Percentiles rank a stretch among this genome's conserved stretches.
Conservation (phyloP, 2,797 vertebrate species). For the Neosilurus hyrtlii region DNA sequence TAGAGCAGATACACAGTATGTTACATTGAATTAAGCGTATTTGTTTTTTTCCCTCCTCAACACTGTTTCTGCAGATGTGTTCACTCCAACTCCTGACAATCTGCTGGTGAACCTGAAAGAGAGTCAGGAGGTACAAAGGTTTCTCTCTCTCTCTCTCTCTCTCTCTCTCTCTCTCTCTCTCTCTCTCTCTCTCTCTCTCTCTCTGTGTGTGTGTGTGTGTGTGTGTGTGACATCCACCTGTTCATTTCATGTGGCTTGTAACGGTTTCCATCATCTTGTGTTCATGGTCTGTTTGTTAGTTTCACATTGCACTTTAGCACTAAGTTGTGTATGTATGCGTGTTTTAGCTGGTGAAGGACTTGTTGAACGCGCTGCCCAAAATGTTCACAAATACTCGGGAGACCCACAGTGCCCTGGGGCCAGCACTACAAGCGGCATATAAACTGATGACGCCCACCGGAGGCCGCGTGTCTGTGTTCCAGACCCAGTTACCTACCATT, state of each 20-base stretch:
- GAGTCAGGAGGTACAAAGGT: slow-evolving; percentile 86
- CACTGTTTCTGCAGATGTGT: slow-evolving; percentile 79
- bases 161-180: too few relatives aligned
- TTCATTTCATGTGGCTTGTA: slow-evolving; percentile 28
- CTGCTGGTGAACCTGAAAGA: slow-evolving; percentile 95
- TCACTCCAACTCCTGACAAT: slow-evolving; percentile 91
- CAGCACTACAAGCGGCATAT: slow-evolving; percentile 91
- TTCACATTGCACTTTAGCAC: too few relatives aligned
- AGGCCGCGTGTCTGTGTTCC: slow-evolving; percentile 91
- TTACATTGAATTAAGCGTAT: too few relatives aligned
- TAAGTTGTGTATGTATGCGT: slow-evolving; percentile 19
- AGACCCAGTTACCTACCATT: slow-evolving; percentile 90
- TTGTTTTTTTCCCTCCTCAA: not conserved
- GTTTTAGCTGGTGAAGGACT: slow-evolving; percentile 88
- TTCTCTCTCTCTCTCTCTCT: too few relatives aligned
- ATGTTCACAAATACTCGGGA: slow-evolving; percentile 91
- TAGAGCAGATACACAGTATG: not conserved
- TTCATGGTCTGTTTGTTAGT: slow-evolving; percentile 4
- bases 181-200: not conserved
- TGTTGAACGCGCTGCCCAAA: slow-evolving; percentile 82
- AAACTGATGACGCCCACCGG: slow-evolving; percentile 95
- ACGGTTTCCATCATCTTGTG: not conserved
- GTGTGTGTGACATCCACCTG: not conserved
- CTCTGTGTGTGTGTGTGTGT: not conserved
- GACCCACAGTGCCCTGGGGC: slow-evolving; percentile 92